Percentiles rank a stretch among this genome's conserved stretches.
Evolutionary conservation across 2,888 invertebrate genomes (phyloP).

Genomic region (Lapara coniferarum): DNA sequence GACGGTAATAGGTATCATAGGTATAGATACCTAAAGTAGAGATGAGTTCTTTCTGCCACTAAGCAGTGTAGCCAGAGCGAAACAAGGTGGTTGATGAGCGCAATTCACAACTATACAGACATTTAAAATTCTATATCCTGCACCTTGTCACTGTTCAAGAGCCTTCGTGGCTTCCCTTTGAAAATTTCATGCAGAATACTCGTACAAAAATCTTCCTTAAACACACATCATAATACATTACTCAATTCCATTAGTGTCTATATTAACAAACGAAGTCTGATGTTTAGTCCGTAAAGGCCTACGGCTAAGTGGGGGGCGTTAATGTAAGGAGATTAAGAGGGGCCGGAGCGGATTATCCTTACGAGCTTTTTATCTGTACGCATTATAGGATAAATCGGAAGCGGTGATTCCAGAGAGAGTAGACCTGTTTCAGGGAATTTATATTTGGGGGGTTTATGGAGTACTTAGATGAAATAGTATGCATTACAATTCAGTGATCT

Average conservation of each 20-base stretch:
- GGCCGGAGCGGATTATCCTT: not conserved
- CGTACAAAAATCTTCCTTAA: not conserved
- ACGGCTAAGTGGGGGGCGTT: conserved; percentile 8
- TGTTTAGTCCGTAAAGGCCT: not conserved
- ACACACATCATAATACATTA: not conserved
- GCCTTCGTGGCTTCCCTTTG: no score
- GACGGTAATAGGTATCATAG: no score
- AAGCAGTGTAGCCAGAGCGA: no score
- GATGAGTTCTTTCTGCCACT: no score
- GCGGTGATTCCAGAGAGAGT: not conserved
- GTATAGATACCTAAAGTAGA: no score
- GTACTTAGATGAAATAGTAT: not conserved
- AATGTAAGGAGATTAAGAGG: conserved; percentile 11
- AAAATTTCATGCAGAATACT: no score
- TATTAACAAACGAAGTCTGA: not conserved
- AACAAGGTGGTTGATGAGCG: no score
- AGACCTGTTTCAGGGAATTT: no score
- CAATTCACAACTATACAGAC: no score
- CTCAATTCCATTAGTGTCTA: not conserved
- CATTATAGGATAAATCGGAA: not conserved
- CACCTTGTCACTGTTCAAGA: no score
- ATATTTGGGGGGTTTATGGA: conserved; percentile 5
- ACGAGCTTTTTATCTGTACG: conserved; percentile 17
- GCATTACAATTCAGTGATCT: not conserved
- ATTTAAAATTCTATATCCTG: no score